These are phyloP conservation scores for Odontamblyopus lacepedii DNA, from an alignment of 2,797 vertebrate genomes.

Conservation along the genomic window DNA sequence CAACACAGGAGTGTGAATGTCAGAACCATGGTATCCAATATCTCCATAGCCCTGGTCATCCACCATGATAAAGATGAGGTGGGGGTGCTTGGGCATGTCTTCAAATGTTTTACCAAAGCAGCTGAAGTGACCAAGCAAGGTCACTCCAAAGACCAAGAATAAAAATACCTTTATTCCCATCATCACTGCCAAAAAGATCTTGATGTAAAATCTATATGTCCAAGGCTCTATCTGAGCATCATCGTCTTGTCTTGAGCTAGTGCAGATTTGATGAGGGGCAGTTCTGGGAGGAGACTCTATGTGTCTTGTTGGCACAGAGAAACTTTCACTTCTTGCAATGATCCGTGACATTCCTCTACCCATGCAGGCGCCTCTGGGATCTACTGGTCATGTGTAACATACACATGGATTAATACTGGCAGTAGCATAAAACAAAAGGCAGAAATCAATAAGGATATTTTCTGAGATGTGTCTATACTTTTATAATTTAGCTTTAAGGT, in stretches of 20 bases:
- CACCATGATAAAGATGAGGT: constrained; percentile 91
- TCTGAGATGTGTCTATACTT: background rate
- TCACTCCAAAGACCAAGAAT: constrained; percentile 68
- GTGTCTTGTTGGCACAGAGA: constrained; percentile 24
- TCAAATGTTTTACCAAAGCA: constrained; percentile 63
- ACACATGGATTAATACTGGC: background rate
- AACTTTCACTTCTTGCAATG: constrained; percentile 51
- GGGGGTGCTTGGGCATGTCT: constrained; percentile 70
- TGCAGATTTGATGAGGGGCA: constrained; percentile 28
- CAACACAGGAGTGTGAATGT: constrained; percentile 87
- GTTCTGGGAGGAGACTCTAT: constrained; percentile 36
- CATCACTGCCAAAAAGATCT: constrained; percentile 17
- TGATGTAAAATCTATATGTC: constrained; percentile 22
- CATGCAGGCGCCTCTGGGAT: constrained; percentile 39
- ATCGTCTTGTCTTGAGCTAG: constrained; percentile 23
- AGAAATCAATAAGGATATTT: background rate
- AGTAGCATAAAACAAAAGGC: background rate
- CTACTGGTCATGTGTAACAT: constrained; percentile 16
- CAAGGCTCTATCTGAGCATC: constrained; percentile 28
- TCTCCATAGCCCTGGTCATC: constrained; percentile 95
- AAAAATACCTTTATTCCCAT: constrained; percentile 63
- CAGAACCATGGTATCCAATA: constrained; percentile 92
- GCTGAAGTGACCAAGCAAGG: constrained; percentile 72
- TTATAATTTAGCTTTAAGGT: background rate
- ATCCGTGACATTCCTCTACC: constrained; percentile 67